Evolutionary conservation across 2,113 vertebrate genomes (phyloP).

Genomic region (Marmota flaviventris): DNA sequence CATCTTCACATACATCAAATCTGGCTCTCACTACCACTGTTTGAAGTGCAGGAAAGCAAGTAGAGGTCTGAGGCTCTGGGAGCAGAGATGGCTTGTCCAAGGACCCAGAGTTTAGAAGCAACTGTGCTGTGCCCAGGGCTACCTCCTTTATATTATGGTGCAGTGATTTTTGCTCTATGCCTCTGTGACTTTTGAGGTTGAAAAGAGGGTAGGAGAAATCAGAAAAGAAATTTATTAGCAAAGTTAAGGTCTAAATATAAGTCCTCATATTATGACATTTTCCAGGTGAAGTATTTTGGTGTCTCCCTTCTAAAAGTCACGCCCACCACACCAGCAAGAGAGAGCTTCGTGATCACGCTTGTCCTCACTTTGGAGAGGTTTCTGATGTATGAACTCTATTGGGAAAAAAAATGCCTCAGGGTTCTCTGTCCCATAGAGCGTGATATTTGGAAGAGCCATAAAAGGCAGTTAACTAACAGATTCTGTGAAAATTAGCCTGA

Average conservation of each 20-base stretch:
- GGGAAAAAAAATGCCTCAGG: neutral
- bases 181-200: too few relatives aligned
- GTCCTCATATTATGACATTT: neutral
- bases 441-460: neutral
- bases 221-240: neutral
- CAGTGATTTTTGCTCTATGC: neutral
- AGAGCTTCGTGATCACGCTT: neutral
- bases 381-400: neutral
- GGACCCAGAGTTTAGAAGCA: too few relatives aligned
- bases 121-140: neutral
- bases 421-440: neutral
- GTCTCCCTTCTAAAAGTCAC: neutral
- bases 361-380: neutral
- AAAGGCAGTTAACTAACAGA: neutral
- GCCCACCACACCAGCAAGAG: neutral
- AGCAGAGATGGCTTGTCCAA: too few relatives aligned
- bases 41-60: neutral
- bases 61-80: neutral
- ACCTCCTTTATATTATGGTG: too few relatives aligned
- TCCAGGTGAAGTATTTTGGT: neutral
- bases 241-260: neutral
- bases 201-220: neutral
- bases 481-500: neutral
- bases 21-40: neutral
- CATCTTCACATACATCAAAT: neutral